Conservation (phyloP, 2,888 invertebrate genomes). For the Amphiduros pacificus region DNA sequence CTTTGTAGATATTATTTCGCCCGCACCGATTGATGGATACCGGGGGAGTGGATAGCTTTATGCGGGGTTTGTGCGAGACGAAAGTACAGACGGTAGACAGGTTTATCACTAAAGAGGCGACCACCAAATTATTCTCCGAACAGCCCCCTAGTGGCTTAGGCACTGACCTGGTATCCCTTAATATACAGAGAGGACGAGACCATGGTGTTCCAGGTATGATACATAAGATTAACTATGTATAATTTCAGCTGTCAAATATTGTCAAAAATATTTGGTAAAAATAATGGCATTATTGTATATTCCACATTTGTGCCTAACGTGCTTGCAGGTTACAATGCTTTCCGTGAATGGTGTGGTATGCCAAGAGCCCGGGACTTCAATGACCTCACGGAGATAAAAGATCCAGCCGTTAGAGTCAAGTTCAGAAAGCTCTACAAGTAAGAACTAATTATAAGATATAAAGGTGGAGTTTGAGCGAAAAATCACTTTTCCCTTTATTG, state of each 20-base stretch:
- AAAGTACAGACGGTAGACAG: slow-evolving; percentile 83
- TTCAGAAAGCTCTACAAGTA: slow-evolving; percentile 26
- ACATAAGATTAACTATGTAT: background rate
- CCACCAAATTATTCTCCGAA: slow-evolving; percentile 25
- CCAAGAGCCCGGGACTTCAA: slow-evolving; percentile 22
- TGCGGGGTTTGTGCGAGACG: slow-evolving; percentile 61
- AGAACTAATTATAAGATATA: too few relatives aligned
- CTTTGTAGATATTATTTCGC: background rate
- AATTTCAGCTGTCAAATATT: background rate
- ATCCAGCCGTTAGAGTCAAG: slow-evolving; percentile 1
- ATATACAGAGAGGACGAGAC: slow-evolving; percentile 86
- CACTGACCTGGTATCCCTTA: slow-evolving; percentile 81
- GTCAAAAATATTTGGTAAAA: too few relatives aligned
- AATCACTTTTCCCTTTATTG: too few relatives aligned
- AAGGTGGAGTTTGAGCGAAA: too few relatives aligned
- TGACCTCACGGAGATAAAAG: slow-evolving; percentile 23
- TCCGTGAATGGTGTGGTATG: slow-evolving; percentile 62
- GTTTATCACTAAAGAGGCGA: slow-evolving; percentile 72
- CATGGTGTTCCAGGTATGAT: slow-evolving; percentile 72
- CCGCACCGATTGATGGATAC: background rate
- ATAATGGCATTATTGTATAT: background rate
- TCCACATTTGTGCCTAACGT: background rate
- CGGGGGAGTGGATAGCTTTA: slow-evolving; percentile 32
- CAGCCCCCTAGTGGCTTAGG: slow-evolving; percentile 26
- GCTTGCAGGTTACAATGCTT: slow-evolving; percentile 67